Conservation (phyloP, 2,797 vertebrate genomes). For the Sebastolobus alascanus region DNA sequence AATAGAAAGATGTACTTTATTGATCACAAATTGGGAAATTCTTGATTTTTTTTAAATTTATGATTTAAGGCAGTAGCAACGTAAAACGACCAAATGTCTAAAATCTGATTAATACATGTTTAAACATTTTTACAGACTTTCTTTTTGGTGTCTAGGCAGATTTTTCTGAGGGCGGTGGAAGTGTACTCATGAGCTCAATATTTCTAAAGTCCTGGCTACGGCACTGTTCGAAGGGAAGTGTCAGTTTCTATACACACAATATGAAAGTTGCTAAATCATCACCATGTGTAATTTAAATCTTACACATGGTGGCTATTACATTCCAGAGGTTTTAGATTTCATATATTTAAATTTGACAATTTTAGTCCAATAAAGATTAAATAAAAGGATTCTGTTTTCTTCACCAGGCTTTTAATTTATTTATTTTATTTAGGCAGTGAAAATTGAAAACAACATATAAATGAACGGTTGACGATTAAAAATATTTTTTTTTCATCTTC, state of each 20-base stretch:
- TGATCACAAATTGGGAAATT: too few relatives aligned
- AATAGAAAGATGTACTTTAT: neutral
- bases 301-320: neutral
- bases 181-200: neutral
- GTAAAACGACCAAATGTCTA: neutral
- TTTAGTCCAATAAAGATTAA: neutral
- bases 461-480: neutral
- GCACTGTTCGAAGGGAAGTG: neutral
- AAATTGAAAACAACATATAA: neutral
- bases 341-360: neutral
- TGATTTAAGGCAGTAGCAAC: neutral
- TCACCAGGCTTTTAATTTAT: neutral
- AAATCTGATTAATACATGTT: neutral
- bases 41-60: too few relatives aligned
- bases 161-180: neutral
- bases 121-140: neutral
- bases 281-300: neutral
- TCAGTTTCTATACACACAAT: neutral
- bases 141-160: neutral
- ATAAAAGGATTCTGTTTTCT: neutral
- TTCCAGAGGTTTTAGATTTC: neutral
- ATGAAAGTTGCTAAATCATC: neutral
- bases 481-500: too few relatives aligned
- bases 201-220: neutral
- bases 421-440: neutral